Evolutionary conservation across 2,888 invertebrate genomes (phyloP).

Genomic region (Agrotis clavis): DNA sequence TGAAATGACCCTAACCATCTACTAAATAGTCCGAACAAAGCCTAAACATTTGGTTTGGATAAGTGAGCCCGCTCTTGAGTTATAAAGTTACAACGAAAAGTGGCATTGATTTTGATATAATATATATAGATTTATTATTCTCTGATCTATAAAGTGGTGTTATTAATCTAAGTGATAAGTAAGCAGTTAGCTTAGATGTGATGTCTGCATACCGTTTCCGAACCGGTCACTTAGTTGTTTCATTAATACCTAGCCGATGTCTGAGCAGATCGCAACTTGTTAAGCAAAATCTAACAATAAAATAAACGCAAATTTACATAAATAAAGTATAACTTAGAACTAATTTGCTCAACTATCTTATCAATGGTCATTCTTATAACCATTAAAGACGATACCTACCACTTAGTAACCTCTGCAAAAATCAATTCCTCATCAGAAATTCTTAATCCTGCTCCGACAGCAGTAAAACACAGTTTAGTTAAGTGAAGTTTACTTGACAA

Average conservation of each 20-base stretch:
- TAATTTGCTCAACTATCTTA: constrained; percentile 5
- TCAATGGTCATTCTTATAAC: background rate
- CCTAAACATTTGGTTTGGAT: no score
- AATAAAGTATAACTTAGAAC: background rate
- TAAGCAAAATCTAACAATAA: constrained; percentile 3
- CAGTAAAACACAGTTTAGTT: background rate
- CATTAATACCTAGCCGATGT: constrained; percentile 1
- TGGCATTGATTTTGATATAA: no score
- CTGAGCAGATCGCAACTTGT: constrained; percentile 3
- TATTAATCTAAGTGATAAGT: background rate
- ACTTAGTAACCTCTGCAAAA: background rate
- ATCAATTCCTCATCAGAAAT: background rate
- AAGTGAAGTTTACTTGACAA: no score
- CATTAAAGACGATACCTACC: background rate
- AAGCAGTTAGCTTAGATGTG: background rate
- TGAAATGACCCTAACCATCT: no score
- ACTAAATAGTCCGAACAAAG: no score
- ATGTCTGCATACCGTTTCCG: constrained; percentile 7
- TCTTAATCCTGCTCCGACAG: background rate
- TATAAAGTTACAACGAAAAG: no score
- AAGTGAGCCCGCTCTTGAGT: no score
- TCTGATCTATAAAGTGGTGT: no score
- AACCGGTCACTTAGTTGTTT: background rate
- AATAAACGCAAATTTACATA: background rate
- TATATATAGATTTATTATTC: no score